Base-by-base conservation (phyloP, 2,888 invertebrate species). In the Ophion obscuratus region DNA sequence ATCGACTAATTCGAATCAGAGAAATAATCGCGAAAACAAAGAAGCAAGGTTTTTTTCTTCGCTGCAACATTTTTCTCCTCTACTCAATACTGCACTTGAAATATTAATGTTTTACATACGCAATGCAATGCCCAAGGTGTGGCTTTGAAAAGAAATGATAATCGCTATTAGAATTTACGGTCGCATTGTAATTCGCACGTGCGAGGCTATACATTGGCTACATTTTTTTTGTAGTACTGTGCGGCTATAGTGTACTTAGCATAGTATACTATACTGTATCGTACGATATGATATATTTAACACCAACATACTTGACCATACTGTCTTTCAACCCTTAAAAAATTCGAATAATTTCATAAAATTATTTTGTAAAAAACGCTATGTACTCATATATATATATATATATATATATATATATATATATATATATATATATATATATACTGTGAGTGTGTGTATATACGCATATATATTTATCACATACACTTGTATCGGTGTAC, bases 261-360 rank as follows among this genome's bases (percentile, higher is more conserved):
- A 70, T 53, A 64, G 68, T 79, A 75, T 73, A 24, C 73, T 73
- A 73, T 73, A 47, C 61, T 74, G 20, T 67, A 74, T 31, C 59
- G 62, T 81, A 77, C 64, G 79, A 73, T 84, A 47, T 24, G 77
- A 71, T 84, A 61, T 68, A 73, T 81, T 81, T 84, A 73, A 84
- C 81, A 81, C 66, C 53, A 44, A 74, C 78, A 77, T 85, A 77
- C 74, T 78, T 81, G 68, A 85, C 81, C 62, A 81, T 81, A 71
- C 36, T 73, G 81, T 81, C 74, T 81, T 78, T 81, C 53, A 85
- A 84, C 73, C 77, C 81, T 68, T 84, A 81, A 80, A 81, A 81
- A 24, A 53, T 77, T 86, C 68, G 31, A 86, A 81, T 83, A 83
- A 81, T 86, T 74, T 76, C 80, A 68, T 31, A 61, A 83, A 80